These are phyloP conservation scores for Halotydeus destructor DNA, from an alignment of 1,140 invertebrate genomes.

Conservation along the genomic window DNA sequence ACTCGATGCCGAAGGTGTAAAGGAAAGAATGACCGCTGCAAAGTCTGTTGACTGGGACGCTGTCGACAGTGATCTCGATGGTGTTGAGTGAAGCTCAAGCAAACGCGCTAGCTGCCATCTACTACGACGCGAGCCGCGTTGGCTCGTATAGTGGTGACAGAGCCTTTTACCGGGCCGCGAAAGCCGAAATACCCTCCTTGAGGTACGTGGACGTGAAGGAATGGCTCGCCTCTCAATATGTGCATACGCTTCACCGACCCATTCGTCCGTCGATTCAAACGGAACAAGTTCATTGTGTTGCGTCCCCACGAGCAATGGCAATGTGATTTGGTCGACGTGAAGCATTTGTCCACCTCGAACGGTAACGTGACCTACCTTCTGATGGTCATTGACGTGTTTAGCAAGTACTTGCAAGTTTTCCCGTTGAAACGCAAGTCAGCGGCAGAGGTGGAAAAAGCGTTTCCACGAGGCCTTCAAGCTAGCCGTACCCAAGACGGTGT, in stretches of 20 bases:
- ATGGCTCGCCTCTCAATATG: constrained; percentile 12
- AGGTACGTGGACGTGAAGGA: constrained; percentile 8
- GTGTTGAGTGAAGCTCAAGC: too few species aligned
- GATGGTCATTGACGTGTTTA: constrained; percentile 18
- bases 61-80: too few species aligned
- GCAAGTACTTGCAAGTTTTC: constrained; percentile 16
- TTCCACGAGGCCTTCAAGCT: constrained; percentile 13
- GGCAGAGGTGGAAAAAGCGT: constrained; percentile 6
- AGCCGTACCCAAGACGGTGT: constrained; percentile 3
- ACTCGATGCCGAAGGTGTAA: too few species aligned
- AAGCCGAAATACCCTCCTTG: constrained; percentile 5
- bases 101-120: too few species aligned
- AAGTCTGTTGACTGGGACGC: too few species aligned
- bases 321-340: constrained; percentile 18
- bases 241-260: constrained; percentile 17
- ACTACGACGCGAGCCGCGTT: too few species aligned
- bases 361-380: constrained; percentile 16
- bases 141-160: too few species aligned
- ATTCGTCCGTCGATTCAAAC: constrained; percentile 16
- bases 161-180: too few species aligned
- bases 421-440: constrained; percentile 16
- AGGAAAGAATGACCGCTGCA: too few species aligned
- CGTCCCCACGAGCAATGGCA: constrained; percentile 17
- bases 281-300: constrained; percentile 10
- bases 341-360: constrained; percentile 13